Conservation (phyloP, 1,140 invertebrate genomes). For the Drosophila kikkawai region DNA sequence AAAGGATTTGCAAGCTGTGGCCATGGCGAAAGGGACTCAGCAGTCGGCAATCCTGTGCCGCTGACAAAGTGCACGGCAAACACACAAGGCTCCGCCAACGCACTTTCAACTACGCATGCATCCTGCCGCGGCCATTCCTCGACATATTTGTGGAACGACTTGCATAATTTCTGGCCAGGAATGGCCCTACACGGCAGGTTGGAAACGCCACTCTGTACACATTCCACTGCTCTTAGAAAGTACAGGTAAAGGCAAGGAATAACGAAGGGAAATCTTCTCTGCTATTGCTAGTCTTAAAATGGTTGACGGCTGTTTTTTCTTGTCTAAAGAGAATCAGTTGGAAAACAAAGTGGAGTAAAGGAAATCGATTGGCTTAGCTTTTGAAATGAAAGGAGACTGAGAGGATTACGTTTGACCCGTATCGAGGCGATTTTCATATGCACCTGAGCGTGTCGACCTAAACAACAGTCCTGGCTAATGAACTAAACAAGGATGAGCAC, state of each 20-base stretch:
- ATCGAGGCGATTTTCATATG: slow-evolving; percentile 43
- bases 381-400: slow-evolving; percentile 50
- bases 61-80: slow-evolving; percentile 76
- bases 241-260: not conserved
- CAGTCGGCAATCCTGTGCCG: slow-evolving; percentile 25
- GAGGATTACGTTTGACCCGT: slow-evolving; percentile 60
- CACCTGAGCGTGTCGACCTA: slow-evolving; percentile 15
- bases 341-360: not conserved
- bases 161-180: slow-evolving; percentile 57
- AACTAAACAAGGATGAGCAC: slow-evolving; percentile 25
- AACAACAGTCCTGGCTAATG: slow-evolving; percentile 24
- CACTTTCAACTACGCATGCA: slow-evolving; percentile 30
- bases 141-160: slow-evolving; percentile 60
- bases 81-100: slow-evolving; percentile 38
- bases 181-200: slow-evolving; percentile 10
- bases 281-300: slow-evolving; percentile 31
- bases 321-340: slow-evolving; percentile 9
- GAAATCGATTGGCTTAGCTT: slow-evolving; percentile 36
- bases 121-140: slow-evolving; percentile 25
- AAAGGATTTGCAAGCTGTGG: slow-evolving; percentile 70
- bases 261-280: slow-evolving; percentile 10
- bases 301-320: slow-evolving; percentile 35
- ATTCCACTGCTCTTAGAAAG: not conserved
- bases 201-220: slow-evolving; percentile 12
- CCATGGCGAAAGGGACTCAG: slow-evolving; percentile 48